Base-by-base conservation (phyloP, 1,140 invertebrate genomes). In the Cyrtorhinus lividipennis region DNA sequence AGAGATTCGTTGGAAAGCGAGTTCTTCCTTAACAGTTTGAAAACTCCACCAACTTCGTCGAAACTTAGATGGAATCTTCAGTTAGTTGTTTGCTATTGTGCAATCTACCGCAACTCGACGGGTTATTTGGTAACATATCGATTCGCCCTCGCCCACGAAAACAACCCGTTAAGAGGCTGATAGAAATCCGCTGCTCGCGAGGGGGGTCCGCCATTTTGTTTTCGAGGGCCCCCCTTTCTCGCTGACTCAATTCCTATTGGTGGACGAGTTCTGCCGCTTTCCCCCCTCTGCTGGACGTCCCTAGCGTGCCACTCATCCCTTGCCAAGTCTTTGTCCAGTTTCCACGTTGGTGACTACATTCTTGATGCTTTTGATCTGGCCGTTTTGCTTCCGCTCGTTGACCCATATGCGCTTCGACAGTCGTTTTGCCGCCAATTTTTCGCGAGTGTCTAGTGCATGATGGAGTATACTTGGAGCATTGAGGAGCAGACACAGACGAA, bases 401-500 rank as follows among this genome's bases (percentile, higher is more conserved):
- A 53, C 18, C 48, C 48, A 22, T 53, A 53, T 53, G 48, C 48
- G 20, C 10, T 53, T 53, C 20, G 48, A 53, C 18, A 5, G 10
- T 38, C 30, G 5, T 15, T 10, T 8, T 5, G 8, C 48, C 20
- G 10, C 20, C 8, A 3, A 10, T 10, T 15, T 53, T 8, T 20
- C 8, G 48, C 10, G 10, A 53, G 48, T 53, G 48, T 53, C 48
- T 10, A 12, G 48, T 53, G 48, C 48, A 53, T 30, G 38, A 64
- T 64, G 63, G 63, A 64, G 48, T 64, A 64, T 59, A 61, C 63
- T 30, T 64, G 63, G 63, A 64, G 59, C 59, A 64, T 64, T 24
- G 63, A 64, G 56, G 63, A 64, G 26, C 63, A 64, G 22, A 8
- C 63, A 15, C 63, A 64, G 56, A 38, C 63, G n/a, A 64, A 56